Conservation (phyloP, 1,140 invertebrate species). For the Zaprionus lachaisei region DNA sequence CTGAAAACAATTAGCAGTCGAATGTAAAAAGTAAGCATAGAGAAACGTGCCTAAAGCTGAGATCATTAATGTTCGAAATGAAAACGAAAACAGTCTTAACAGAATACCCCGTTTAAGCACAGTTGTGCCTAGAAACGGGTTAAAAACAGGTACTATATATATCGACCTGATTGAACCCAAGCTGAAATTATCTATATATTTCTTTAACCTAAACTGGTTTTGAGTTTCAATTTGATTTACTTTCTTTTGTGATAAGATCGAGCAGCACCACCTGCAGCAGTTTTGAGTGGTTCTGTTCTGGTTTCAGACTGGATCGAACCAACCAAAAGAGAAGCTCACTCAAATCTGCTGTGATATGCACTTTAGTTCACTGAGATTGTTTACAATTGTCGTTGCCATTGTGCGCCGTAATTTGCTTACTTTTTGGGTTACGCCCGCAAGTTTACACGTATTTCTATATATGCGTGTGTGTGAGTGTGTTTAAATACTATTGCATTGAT, state of each 20-base stretch:
- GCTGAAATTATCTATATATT: neutral
- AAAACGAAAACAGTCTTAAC: conserved; percentile 2
- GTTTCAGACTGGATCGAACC: conserved; percentile 62
- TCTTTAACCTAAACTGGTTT: conserved; percentile 6
- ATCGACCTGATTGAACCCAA: neutral
- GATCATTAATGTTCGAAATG: conserved; percentile 37
- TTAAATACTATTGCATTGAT: conserved; percentile 76
- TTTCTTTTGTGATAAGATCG: conserved; percentile 15
- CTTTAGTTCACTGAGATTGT: conserved; percentile 44
- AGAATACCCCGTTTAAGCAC: neutral
- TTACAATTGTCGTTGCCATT: conserved; percentile 59
- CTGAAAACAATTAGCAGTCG: conserved; percentile 55
- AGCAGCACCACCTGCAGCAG: conserved; percentile 13
- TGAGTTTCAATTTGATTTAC: neutral
- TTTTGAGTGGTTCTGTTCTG: conserved; percentile 27
- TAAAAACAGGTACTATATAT: conserved; percentile 19
- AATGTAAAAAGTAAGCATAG: conserved; percentile 49
- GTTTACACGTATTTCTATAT: conserved; percentile 49
- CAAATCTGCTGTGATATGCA: conserved; percentile 63
- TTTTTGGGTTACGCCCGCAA: conserved; percentile 59
- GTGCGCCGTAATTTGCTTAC: conserved; percentile 57
- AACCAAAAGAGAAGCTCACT: conserved; percentile 31
- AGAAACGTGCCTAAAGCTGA: conserved; percentile 31
- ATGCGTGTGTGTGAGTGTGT: conserved; percentile 1
- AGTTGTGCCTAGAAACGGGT: conserved; percentile 20